Conservation (phyloP, 2,797 vertebrate species). For the Micromesistius poutassou region DNA sequence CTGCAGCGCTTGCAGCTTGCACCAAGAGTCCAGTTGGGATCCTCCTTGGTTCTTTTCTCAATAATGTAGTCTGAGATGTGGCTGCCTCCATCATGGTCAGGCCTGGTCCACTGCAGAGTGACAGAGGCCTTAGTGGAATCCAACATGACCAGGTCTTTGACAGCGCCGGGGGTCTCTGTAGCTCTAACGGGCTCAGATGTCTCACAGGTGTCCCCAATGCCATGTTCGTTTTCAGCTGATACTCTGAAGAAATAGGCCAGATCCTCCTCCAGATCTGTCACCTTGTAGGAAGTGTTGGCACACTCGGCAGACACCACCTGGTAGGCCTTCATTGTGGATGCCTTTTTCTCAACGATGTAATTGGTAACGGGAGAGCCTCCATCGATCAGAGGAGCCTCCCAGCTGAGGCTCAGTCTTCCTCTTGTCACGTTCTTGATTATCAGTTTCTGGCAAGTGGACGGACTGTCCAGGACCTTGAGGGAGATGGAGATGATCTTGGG, state of each 20-base stretch:
- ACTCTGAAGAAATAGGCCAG: constrained; percentile 92
- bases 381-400: constrained; percentile 92
- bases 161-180: constrained; percentile 86
- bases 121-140: constrained; percentile 93
- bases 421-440: constrained; percentile 89
- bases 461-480: constrained; percentile 91
- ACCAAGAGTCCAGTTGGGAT: constrained; percentile 80
- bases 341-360: constrained; percentile 93
- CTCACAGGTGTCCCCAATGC: constrained; percentile 90
- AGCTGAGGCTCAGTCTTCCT: constrained; percentile 88
- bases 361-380: constrained; percentile 92
- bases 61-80: constrained; percentile 89
- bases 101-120: constrained; percentile 86
- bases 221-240: constrained; percentile 93
- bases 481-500: constrained; percentile 87
- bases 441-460: constrained; percentile 89
- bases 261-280: constrained; percentile 86
- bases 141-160: constrained; percentile 84
- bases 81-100: constrained; percentile 94
- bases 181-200: constrained; percentile 87
- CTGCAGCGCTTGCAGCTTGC: constrained; percentile 84
- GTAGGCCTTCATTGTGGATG: constrained; percentile 92
- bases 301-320: constrained; percentile 85
- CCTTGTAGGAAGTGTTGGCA: constrained; percentile 83
- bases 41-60: constrained; percentile 83